Conservation (phyloP, 2,113 vertebrate species). For the Cottus gobio region DNA sequence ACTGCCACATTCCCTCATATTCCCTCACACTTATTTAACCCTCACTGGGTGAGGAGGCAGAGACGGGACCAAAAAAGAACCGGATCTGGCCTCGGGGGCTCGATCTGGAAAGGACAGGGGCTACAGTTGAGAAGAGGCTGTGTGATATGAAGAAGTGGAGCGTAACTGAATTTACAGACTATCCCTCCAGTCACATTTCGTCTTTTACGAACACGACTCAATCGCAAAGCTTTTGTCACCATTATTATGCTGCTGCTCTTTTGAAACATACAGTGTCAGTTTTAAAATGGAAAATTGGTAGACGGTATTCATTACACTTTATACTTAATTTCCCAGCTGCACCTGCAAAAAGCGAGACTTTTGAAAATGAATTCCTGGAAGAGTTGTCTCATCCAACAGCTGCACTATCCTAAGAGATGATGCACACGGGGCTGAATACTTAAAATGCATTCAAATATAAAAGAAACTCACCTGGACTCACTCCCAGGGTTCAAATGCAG, state of each 20-base stretch:
- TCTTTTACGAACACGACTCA: conserved; percentile 1
- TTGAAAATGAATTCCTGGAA: not conserved
- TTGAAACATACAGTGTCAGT: conserved; percentile 2
- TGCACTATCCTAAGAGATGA: conserved; percentile 1
- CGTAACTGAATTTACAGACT: conserved; percentile 27
- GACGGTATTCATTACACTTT: not conserved
- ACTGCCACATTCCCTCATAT: conserved; percentile 58
- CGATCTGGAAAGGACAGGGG: conserved; percentile 9
- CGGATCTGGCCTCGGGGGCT: conserved; percentile 43
- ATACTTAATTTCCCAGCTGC: conserved; percentile 6
- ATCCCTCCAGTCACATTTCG: conserved; percentile 7
- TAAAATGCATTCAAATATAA: not conserved
- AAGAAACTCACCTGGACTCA: not conserved
- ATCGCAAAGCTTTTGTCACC: not conserved
- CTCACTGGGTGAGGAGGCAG: conserved; percentile 31
- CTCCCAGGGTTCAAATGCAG: not conserved
- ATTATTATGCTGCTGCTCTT: not conserved
- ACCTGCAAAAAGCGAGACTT: not conserved
- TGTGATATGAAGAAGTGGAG: conserved; percentile 41
- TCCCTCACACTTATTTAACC: conserved; percentile 60
- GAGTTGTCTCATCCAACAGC: conserved; percentile 19
- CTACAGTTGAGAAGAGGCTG: conserved; percentile 31
- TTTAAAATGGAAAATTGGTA: conserved; percentile 4
- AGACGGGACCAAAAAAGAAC: conserved; percentile 26
- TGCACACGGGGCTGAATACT: not conserved